Base-by-base conservation (phyloP, 1,140 invertebrate genomes). In the Drosophila lowei region DNA sequence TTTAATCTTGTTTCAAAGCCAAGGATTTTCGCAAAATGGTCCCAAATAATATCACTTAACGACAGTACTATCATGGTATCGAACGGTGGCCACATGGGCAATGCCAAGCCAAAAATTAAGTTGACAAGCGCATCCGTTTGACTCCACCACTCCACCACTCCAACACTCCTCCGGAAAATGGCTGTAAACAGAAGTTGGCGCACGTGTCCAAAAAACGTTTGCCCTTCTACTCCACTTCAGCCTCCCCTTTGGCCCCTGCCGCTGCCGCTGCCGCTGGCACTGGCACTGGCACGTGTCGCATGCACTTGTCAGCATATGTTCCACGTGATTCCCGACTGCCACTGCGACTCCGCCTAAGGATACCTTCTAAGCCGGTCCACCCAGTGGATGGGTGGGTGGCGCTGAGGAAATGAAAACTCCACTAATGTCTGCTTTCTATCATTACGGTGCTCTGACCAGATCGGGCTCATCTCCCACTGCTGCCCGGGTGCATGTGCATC, bases 291-390 rank as follows among this genome's bases (percentile, higher is more conserved):
- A 56, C 64, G 65, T 68, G 65, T 68, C 65, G 44, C 55, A 67
- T 66, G 73, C 81, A 86, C 81, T 85, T 85, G 77, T 85, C 81
- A 80, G 81, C 81, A 80, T 85, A 85, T 81, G 81, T 77, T 79
- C 77, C 64, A 70, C 34, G 63, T 68, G 72, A 71, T 55, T 75
- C 78, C 62, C 66, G 53, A 79, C 80, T 79, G 72, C 59, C 76
- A 72, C 80, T 79, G 66, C 56, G 34, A 34, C 52, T 47, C 53
- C 42, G 49, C 54, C 42, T 25, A 50, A 25, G 16, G 25, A 68
- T 68, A 23, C 21, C 44, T 48, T 68, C 34, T 18, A 15, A 23
- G 25, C 15, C 41, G 16, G 48, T 66, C 21, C 13, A 21, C 34
- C 44, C 34, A 43, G 30, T 42, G 21, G 23, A 5, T 25, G 23